Evolutionary conservation across 1,140 invertebrate species (phyloP).

Genomic region (Bradynema listronoti): DNA sequence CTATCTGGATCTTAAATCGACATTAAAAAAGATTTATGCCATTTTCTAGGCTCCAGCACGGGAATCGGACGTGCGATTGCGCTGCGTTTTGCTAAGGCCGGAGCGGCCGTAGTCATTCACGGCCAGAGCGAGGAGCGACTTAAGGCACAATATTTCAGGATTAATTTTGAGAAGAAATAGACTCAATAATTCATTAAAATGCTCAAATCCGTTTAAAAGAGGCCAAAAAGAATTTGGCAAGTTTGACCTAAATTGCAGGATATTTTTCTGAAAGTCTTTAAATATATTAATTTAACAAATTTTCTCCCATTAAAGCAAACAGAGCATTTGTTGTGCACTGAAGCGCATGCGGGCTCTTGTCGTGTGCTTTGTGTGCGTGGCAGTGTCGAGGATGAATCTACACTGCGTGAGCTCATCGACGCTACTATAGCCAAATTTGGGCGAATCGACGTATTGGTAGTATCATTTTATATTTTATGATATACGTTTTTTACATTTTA

Average conservation of each 20-base stretch:
- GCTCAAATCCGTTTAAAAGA: no score
- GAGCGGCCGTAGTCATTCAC: slow-evolving; percentile 29
- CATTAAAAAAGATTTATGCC: not conserved
- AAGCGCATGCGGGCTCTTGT: no score
- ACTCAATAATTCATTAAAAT: no score
- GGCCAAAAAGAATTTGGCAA: no score
- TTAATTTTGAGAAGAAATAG: no score
- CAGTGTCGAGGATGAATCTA: slow-evolving; percentile 18
- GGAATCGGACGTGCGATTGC: slow-evolving; percentile 32
- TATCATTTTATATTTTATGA: not conserved
- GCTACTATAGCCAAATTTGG: slow-evolving; percentile 34
- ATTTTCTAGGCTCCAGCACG: slow-evolving; percentile 30
- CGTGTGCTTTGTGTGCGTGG: slow-evolving; percentile 29
- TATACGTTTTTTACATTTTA: not conserved
- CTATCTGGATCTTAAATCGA: not conserved
- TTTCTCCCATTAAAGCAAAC: slow-evolving; percentile 36
- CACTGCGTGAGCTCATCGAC: slow-evolving; percentile 12
- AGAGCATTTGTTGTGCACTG: slow-evolving; percentile 17
- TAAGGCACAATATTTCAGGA: slow-evolving; percentile 9
- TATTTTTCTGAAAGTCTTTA: no score
- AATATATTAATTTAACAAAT: no score
- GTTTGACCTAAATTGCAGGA: no score
- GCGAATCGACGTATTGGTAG: slow-evolving; percentile 26
- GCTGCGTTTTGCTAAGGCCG: slow-evolving; percentile 24
- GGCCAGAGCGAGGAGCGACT: slow-evolving; percentile 27